Base-by-base conservation (phyloP, 1,140 invertebrate species). In the Gonatopus flavifemur region DNA sequence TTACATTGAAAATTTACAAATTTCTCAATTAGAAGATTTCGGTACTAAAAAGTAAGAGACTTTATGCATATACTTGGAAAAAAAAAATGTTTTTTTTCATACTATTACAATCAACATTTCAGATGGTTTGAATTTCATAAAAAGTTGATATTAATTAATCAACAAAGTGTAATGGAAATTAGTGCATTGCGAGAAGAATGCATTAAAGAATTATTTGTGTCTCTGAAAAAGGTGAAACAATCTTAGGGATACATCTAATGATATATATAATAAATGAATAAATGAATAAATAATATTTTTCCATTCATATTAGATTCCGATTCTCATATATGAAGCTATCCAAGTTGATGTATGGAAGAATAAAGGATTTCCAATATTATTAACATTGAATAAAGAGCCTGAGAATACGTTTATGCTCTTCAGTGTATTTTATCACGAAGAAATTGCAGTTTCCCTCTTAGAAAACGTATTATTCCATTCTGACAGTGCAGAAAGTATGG, bases 111-210 rank as follows among this genome's bases (percentile, higher is more conserved):
- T 6, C 37, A 41, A 18, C 33, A 18, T 72, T 71, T 30, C 28
- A 84, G 88, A 37, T 92, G 89, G 89, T 75, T 89, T 31, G 88
- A 90, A 60, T 85, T 83, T 70, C 89, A 91, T 59, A 85, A 88
- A 62, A 81, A 84, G 55, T 67, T 91, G 3, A 84, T 90, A 56
- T 86, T 90, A 67, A 65, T 92, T n/a, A 87, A 88, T 54, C 87
- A 91, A 67, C 87, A 91, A 79, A 87, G 87, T 24, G 80, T 88
- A 53, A 74, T 90, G 16, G 88, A 92, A 77, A 85, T 87, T 16
- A 80, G 76, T 10, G 75, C 77, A 19, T 68, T 86, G 55, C 81
- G 82, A 39, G 88, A 90, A 63, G 89, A 91, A 75, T 77, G 81
- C 21, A 84, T 89, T 0, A 89, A 89, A 68, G 88, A 90, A 73